phyloP scores from a whole-genome alignment of 2,888 invertebrate genomes.

The Galerucella nymphaeae region DNA sequence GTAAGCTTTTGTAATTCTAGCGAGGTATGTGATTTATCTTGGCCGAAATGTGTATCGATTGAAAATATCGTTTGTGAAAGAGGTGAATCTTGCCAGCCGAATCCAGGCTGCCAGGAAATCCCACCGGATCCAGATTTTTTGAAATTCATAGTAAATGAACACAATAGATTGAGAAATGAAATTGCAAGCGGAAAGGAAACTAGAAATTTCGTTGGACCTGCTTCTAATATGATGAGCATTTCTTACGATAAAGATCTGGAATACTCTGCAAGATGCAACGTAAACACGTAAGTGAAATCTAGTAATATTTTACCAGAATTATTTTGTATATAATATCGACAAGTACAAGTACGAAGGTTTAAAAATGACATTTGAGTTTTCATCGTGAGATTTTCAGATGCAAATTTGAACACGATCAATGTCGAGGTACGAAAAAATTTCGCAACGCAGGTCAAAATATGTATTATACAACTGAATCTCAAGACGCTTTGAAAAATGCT shows the following conservation, averaged over 20 bases:
- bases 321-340: too few relatives aligned
- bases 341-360: too few relatives aligned
- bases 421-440: slow-evolving; percentile 36
- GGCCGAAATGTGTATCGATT: too few relatives aligned
- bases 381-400: slow-evolving; percentile 24
- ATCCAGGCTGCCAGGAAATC: slow-evolving; percentile 13
- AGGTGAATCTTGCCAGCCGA: slow-evolving; percentile 10
- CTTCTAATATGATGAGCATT: slow-evolving; percentile 37
- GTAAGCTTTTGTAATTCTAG: too few relatives aligned
- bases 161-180: slow-evolving; percentile 33
- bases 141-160: slow-evolving; percentile 23
- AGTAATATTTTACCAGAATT: too few relatives aligned
- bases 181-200: slow-evolving; percentile 37
- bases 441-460: slow-evolving; percentile 38
- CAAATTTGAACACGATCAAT: slow-evolving; percentile 40
- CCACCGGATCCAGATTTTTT: slow-evolving; percentile 16
- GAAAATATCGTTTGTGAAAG: slow-evolving; percentile 1
- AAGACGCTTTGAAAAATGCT: neutral
- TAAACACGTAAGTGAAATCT: slow-evolving; percentile 23
- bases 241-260: slow-evolving; percentile 47
- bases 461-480: slow-evolving; percentile 6
- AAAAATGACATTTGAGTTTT: neutral
- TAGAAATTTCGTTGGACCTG: slow-evolving; percentile 23
- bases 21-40: too few relatives aligned
- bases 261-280: slow-evolving; percentile 44